Conservation (phyloP, 2,888 invertebrate genomes). For the Eupeodes luniger region DNA sequence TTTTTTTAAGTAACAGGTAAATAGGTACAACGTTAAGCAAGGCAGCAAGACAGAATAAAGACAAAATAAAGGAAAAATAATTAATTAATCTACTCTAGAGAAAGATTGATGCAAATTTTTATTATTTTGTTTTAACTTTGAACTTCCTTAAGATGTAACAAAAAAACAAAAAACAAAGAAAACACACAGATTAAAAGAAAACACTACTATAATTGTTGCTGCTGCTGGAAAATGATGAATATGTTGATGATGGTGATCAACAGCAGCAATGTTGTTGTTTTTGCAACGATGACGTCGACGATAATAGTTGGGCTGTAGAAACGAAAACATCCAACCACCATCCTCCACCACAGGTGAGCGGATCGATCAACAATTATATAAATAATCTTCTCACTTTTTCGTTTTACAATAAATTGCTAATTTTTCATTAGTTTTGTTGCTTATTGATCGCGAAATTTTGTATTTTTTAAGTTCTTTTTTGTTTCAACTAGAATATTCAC, state of each 20-base stretch:
- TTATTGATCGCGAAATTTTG: constrained; percentile 34
- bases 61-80: constrained; percentile 21
- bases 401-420: constrained; percentile 5
- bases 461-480: not conserved
- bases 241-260: constrained; percentile 32
- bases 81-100: constrained; percentile 26
- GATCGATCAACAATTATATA: not conserved
- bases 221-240: constrained; percentile 47
- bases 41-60: not conserved
- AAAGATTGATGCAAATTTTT: constrained; percentile 37
- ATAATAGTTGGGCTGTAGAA: constrained; percentile 47
- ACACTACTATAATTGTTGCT: constrained; percentile 46
- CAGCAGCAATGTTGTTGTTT: constrained; percentile 48
- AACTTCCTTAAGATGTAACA: constrained; percentile 47
- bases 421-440: not conserved
- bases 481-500: constrained; percentile 20
- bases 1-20: not conserved
- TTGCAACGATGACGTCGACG: constrained; percentile 51
- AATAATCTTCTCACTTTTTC: constrained; percentile 13
- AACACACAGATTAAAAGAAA: constrained; percentile 31
- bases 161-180: constrained; percentile 49
- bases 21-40: constrained; percentile 19
- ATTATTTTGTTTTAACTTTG: constrained; percentile 42
- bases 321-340: constrained; percentile 47
- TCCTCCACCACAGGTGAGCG: constrained; percentile 26